Evolutionary conservation across 30 jellyfish, hydroid and myxozoan genomes (phyloP).

Genomic region (Clytia hemisphaerica): DNA sequence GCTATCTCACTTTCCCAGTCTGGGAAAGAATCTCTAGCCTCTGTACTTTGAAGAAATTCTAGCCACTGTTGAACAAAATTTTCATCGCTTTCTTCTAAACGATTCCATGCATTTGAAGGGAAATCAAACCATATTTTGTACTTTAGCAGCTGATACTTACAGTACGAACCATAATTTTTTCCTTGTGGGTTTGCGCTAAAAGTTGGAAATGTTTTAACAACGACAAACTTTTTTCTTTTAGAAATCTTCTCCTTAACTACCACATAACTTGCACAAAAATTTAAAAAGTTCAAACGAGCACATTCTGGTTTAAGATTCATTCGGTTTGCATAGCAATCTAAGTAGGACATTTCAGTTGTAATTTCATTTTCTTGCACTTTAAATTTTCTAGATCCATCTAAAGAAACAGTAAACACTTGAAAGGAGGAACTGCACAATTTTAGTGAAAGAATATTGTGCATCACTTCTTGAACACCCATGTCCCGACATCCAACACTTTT

Average conservation of each 20-base stretch:
- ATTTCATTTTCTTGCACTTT: neutral
- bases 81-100: neutral
- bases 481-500: constrained; percentile 45
- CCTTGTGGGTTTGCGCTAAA: constrained; percentile 21
- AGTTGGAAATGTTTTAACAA: constrained; percentile 25
- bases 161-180: constrained; percentile 12
- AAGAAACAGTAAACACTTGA: constrained; percentile 8
- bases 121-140: too few relatives aligned
- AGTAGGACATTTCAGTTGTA: neutral
- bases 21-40: constrained; percentile 24
- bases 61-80: constrained; percentile 13
- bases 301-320: neutral
- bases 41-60: constrained; percentile 7
- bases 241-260: constrained; percentile 18
- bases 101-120: too few relatives aligned
- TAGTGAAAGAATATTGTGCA: constrained; percentile 36
- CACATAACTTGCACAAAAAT: constrained; percentile 22
- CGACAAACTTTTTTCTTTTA: neutral
- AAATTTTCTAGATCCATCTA: constrained; percentile 20
- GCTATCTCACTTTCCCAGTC: constrained; percentile 32
- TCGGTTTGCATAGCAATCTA: constrained; percentile 26
- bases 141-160: constrained; percentile 22
- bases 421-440: constrained; percentile 37
- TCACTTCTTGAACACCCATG: constrained; percentile 41
- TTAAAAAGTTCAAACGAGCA: constrained; percentile 4